Evolutionary conservation across 2,113 vertebrate species (phyloP).

Genomic region (Telmatochromis sp.): DNA sequence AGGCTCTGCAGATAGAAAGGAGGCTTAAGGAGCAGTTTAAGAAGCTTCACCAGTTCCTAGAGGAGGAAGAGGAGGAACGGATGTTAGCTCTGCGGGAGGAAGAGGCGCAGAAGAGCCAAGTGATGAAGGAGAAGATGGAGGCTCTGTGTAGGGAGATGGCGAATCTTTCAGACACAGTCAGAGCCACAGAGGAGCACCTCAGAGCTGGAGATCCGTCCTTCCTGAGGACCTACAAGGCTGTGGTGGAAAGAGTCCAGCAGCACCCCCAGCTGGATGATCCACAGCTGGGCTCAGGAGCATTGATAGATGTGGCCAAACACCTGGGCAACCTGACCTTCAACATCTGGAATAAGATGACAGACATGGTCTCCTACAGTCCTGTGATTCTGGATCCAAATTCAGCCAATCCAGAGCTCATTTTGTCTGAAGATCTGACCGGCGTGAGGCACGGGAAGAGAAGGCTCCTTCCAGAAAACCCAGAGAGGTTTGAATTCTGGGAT

Average conservation of each 20-base stretch:
- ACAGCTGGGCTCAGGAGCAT: background rate
- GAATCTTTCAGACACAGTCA: background rate
- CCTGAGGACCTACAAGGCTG: background rate
- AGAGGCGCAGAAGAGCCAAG: background rate
- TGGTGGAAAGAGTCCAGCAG: background rate
- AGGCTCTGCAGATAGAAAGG: background rate
- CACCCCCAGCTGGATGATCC: background rate
- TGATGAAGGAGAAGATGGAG: background rate
- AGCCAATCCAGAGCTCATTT: background rate
- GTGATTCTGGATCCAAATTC: conserved; percentile 14
- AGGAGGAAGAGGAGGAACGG: conserved; percentile 4
- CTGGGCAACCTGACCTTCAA: background rate
- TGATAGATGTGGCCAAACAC: background rate
- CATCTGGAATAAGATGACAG: background rate
- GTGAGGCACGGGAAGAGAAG: background rate
- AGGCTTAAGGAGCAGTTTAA: background rate
- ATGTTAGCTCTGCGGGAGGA: background rate
- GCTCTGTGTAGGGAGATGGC: background rate
- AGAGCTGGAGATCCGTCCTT: background rate
- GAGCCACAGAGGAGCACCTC: background rate
- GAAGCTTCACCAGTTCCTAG: background rate
- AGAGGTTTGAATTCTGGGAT: background rate
- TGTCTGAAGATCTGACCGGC: background rate
- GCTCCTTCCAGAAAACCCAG: background rate
- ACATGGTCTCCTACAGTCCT: background rate